These are phyloP conservation scores for Drosophila antonietae DNA, from an alignment of 2,888 invertebrate species.

Conservation along the genomic window DNA sequence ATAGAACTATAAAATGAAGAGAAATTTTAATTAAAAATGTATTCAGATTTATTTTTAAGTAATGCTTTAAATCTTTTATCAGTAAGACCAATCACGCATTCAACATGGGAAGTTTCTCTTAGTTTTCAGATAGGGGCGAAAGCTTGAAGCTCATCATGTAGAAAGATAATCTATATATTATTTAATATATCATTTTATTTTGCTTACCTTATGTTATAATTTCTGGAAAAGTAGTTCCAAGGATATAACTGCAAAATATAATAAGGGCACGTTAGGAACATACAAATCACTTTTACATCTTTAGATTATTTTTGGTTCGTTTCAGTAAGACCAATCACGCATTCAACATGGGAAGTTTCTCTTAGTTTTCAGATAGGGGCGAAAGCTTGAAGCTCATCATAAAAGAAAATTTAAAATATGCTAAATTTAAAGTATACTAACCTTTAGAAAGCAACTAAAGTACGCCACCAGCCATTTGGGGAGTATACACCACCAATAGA, in stretches of 20 bases:
- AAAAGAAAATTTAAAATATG: neutral
- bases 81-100: slow-evolving; percentile 67
- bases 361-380: slow-evolving; percentile 6
- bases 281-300: too few relatives aligned
- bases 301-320: too few relatives aligned
- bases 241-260: too few relatives aligned
- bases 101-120: slow-evolving; percentile 74
- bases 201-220: too few relatives aligned
- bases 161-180: too few relatives aligned
- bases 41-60: too few relatives aligned
- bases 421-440: neutral
- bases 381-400: slow-evolving; percentile 3
- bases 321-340: slow-evolving; percentile 8
- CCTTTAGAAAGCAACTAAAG: neutral
- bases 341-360: slow-evolving; percentile 6
- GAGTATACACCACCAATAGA: neutral
- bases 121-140: slow-evolving; percentile 79
- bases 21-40: too few relatives aligned
- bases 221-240: too few relatives aligned
- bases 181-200: too few relatives aligned
- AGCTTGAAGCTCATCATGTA: slow-evolving; percentile 54
- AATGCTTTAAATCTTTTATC: too few relatives aligned
- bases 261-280: too few relatives aligned
- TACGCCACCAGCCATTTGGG: neutral
- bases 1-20: too few relatives aligned